Conservation (phyloP, 2,888 invertebrate genomes). For the Busseola fusca region DNA sequence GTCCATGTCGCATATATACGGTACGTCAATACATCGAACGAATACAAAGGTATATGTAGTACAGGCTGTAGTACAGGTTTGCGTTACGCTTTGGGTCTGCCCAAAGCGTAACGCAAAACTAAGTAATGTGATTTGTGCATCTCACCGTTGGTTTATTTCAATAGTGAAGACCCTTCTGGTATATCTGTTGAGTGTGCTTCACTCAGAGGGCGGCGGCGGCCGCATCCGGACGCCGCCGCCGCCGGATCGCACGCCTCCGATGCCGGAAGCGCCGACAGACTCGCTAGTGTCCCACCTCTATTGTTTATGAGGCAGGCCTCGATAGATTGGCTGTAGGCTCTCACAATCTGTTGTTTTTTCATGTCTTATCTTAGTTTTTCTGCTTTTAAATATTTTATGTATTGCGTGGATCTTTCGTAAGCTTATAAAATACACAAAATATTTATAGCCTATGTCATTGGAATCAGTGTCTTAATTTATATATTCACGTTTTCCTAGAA, state of each 20-base stretch:
- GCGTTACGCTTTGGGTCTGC: too few species aligned
- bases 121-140: not conserved
- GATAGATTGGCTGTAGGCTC: conserved; percentile 11
- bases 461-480: not conserved
- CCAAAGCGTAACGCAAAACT: not conserved
- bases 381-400: conserved; percentile 1
- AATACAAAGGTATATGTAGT: conserved; percentile 24
- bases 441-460: not conserved
- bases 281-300: conserved; percentile 39
- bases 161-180: conserved; percentile 4
- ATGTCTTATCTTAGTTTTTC: not conserved
- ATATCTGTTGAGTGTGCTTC: not conserved
- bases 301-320: conserved; percentile 41
- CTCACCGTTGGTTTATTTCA: not conserved
- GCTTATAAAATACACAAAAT: not conserved
- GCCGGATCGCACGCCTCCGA: conserved; percentile 41
- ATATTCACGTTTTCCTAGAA: not conserved
- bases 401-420: conserved; percentile 1
- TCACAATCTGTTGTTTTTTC: conserved; percentile 11
- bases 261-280: conserved; percentile 50
- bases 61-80: conserved; percentile 7
- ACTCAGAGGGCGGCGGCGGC: conserved; percentile 13
- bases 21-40: conserved; percentile 21
- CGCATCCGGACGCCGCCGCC: conserved; percentile 38
- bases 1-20: conserved; percentile 15